phyloP scores from a whole-genome alignment of 2,888 invertebrate genomes.

The Harpagoxenus sublaevis region DNA sequence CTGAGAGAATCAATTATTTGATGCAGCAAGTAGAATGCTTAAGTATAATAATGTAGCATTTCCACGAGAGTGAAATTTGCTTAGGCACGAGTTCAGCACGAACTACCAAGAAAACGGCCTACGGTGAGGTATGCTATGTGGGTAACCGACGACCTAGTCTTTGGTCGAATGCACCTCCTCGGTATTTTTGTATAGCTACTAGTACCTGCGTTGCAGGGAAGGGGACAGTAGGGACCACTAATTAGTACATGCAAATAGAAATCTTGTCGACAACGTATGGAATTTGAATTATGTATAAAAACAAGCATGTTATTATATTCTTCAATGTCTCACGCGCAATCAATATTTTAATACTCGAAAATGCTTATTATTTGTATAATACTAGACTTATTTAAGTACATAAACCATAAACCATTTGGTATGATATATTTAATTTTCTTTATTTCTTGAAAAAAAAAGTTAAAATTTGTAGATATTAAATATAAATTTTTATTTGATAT shows the following conservation, averaged over 20 bases:
- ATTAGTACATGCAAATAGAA: slow-evolving; percentile 84
- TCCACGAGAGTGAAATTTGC: slow-evolving; percentile 58
- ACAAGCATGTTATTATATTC: slow-evolving; percentile 33
- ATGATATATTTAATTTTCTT: neutral
- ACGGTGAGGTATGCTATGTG: slow-evolving; percentile 83
- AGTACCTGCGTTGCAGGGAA: slow-evolving; percentile 85
- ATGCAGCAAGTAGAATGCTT: slow-evolving; percentile 13
- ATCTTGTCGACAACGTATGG: slow-evolving; percentile 68
- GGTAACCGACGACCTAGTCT: slow-evolving; percentile 86
- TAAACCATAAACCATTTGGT: neutral
- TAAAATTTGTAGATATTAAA: slow-evolving; percentile 2
- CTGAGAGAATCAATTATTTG: neutral
- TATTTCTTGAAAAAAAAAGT: neutral
- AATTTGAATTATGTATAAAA: slow-evolving; percentile 59
- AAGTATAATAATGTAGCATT: slow-evolving; percentile 31
- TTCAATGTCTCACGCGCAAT: neutral
- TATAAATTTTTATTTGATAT: neutral
- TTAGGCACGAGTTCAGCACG: slow-evolving; percentile 79
- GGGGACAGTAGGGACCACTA: slow-evolving; percentile 84
- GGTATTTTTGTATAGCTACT: slow-evolving; percentile 87
- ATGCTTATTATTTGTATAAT: slow-evolving; percentile 21
- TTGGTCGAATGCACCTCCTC: slow-evolving; percentile 86
- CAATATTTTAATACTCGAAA: slow-evolving; percentile 17
- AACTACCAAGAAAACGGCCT: slow-evolving; percentile 80
- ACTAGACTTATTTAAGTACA: neutral